phyloP scores from a whole-genome alignment of 1,140 invertebrate genomes.

The Orius laevigatus region DNA sequence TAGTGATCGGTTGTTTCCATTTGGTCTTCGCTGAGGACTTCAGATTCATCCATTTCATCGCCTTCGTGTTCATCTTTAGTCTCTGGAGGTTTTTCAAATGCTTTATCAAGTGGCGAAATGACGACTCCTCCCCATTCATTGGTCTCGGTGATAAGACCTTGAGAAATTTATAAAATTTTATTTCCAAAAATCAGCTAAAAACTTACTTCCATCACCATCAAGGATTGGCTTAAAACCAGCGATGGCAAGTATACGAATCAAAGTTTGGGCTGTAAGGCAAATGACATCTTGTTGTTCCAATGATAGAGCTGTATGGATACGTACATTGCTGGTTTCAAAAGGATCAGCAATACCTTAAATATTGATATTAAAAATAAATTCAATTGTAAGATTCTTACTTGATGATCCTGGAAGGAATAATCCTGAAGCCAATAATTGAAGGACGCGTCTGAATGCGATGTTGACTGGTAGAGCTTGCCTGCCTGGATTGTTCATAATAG shows the following conservation, averaged over 20 bases:
- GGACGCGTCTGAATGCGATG: constrained; percentile 65
- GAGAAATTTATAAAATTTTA: constrained; percentile 5
- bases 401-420: constrained; percentile 89
- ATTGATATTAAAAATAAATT: neutral
- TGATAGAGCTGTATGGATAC: constrained; percentile 80
- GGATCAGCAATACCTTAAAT: constrained; percentile 62
- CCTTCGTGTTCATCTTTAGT: constrained; percentile 38
- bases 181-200: neutral
- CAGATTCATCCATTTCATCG: constrained; percentile 36
- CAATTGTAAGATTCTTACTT: constrained; percentile 32
- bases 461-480: constrained; percentile 84
- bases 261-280: constrained; percentile 77
- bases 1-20: constrained; percentile 22
- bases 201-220: constrained; percentile 43
- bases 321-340: constrained; percentile 73
- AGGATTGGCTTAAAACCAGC: constrained; percentile 84
- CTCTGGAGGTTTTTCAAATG: constrained; percentile 58
- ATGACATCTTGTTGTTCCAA: constrained; percentile 90
- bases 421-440: constrained; percentile 84
- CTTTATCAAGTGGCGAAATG: constrained; percentile 77
- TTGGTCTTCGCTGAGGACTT: constrained; percentile 26
- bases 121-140: constrained; percentile 90
- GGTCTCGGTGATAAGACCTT: constrained; percentile 49
- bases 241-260: constrained; percentile 75
- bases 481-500: constrained; percentile 90